Percentiles rank a stretch among this genome's conserved stretches.
phyloP scores from a whole-genome alignment of 2,797 vertebrate species.

The Dromococcyx pavoninus region DNA sequence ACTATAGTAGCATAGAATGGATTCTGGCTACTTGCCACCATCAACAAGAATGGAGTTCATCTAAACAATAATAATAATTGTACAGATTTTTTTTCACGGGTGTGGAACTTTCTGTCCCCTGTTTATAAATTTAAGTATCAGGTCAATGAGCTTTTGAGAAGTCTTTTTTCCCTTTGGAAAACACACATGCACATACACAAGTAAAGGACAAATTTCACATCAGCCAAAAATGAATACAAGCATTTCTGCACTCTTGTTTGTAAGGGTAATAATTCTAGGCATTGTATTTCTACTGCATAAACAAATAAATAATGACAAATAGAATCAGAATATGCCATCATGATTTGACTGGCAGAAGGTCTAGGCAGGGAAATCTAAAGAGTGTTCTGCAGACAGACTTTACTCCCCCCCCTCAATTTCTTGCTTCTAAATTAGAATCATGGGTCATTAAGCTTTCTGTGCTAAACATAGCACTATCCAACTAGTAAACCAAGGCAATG shows the following conservation, averaged over 20 bases:
- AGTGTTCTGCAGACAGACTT: not conserved
- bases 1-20: not conserved
- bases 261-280: not conserved
- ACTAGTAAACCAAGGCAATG: not conserved
- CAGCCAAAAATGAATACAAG: not conserved
- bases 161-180: not conserved
- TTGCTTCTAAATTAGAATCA: not conserved
- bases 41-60: not conserved
- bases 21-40: not conserved
- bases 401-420: not conserved
- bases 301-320: constrained; percentile 11
- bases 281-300: not conserved
- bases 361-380: not conserved
- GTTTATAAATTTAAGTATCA: not conserved
- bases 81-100: not conserved
- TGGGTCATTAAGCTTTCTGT: not conserved
- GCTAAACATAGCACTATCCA: not conserved
- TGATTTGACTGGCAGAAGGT: not conserved
- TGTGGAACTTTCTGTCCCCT: not conserved
- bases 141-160: constrained; percentile 10
- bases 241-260: not conserved
- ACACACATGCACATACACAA: not conserved
- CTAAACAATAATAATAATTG: not conserved
- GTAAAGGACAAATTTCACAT: not conserved
- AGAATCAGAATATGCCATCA: not conserved